Evolutionary conservation across 53 echinoderm and acorn worm species (phyloP).

Genomic region (Holothuria scabra): DNA sequence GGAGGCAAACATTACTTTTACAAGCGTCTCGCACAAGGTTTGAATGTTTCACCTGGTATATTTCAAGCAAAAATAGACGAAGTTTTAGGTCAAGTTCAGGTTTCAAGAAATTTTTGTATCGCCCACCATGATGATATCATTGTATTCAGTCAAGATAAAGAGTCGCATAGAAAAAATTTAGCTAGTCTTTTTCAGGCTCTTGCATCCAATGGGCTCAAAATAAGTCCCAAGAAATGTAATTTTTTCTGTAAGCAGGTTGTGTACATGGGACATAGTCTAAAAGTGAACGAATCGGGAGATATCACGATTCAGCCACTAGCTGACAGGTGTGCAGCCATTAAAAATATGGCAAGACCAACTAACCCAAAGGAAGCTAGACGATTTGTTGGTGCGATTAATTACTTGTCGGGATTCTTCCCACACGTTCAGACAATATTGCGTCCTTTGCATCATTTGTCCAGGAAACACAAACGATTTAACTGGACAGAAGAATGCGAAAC

Average conservation of each 20-base stretch:
- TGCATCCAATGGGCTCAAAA: conserved; percentile 1
- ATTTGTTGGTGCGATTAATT: conserved; percentile 43
- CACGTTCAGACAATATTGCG: conserved; percentile 31
- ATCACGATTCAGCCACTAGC: conserved; percentile 33
- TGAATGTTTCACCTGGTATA: conserved; percentile 50
- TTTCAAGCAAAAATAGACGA: conserved; percentile 65
- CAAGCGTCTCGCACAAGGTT: conserved; percentile 55
- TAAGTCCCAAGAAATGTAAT: conserved; percentile 46
- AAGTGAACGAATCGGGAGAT: conserved; percentile 10
- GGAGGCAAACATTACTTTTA: conserved; percentile 48
- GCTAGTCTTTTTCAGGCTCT: conserved; percentile 14
- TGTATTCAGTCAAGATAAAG: conserved; percentile 46
- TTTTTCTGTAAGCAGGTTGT: conserved; percentile 11
- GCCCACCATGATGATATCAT: conserved; percentile 65
- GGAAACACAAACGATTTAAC: conserved; percentile 29
- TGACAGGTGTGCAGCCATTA: conserved; percentile 52
- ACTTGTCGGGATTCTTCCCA: conserved; percentile 34
- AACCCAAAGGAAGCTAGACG: conserved; percentile 11
- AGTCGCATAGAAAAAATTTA: conserved; percentile 42
- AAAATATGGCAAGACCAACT: conserved; percentile 20
- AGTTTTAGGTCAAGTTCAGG: conserved; percentile 35
- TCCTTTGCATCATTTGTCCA: conserved; percentile 34
- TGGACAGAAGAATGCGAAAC: conserved; percentile 31
- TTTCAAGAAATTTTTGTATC: conserved; percentile 49
- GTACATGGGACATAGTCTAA: conserved; percentile 45